A percentile compares a stretch with the other conserved stretches of the same genome.
These are phyloP conservation scores for Drosophila yakuba DNA, from an alignment of 1,140 invertebrate species.

Conservation along the genomic window DNA sequence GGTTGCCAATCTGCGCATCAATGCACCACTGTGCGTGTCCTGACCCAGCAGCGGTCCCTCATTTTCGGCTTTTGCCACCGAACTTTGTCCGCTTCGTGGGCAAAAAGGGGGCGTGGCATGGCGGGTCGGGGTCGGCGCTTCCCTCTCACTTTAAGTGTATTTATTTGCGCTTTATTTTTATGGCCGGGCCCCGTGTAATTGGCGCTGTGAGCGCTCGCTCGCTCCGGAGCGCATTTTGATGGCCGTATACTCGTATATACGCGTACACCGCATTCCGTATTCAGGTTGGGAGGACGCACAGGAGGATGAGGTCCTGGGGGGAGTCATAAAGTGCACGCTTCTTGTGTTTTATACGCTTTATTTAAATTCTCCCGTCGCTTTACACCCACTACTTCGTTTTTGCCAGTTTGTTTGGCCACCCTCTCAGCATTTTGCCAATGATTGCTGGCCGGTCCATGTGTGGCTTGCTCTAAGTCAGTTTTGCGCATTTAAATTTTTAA, in stretches of 20 bases:
- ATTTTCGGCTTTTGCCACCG: constrained; percentile 47
- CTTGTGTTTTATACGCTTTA: constrained; percentile 57
- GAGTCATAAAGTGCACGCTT: constrained; percentile 69
- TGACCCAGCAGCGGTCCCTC: constrained; percentile 34
- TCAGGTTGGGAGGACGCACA: constrained; percentile 15
- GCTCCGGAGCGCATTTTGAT: constrained; percentile 70
- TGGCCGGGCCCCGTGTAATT: constrained; percentile 76
- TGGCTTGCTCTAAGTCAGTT: constrained; percentile 18
- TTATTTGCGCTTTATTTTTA: constrained; percentile 82
- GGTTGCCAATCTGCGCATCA: no score
- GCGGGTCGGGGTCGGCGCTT: not conserved
- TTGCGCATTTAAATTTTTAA: constrained; percentile 77
- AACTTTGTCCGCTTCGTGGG: constrained; percentile 40
- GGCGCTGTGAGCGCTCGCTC: constrained; percentile 62
- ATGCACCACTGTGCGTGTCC: constrained; percentile 27
- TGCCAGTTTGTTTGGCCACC: constrained; percentile 4
- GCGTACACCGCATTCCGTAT: not conserved
- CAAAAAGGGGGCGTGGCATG: constrained; percentile 4
- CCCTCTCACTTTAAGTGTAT: constrained; percentile 72
- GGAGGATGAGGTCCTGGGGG: constrained; percentile 14
- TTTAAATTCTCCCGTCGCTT: constrained; percentile 59
- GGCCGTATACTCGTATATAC: constrained; percentile 44
- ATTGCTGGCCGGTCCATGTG: constrained; percentile 16
- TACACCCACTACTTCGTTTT: constrained; percentile 16
- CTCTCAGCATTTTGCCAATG: not conserved